Base-by-base conservation (phyloP, 2,888 invertebrate species). In the Hyppa rectilinea region DNA sequence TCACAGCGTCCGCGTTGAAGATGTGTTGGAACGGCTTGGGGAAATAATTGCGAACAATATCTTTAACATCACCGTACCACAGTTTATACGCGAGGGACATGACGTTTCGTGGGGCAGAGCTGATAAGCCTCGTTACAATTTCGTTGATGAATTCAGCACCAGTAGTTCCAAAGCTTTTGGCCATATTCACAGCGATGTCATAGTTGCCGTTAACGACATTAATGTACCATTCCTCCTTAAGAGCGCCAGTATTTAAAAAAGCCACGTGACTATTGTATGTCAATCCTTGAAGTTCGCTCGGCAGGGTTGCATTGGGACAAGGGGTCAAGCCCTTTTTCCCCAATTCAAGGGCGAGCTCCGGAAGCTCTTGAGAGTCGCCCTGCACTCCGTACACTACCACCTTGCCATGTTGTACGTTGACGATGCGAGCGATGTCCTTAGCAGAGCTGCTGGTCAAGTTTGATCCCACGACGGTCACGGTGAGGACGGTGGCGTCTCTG, bases 341-440 rank as follows among this genome's bases (percentile, higher is more conserved):
- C 10, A 90, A 70, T 50, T 82, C 83, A 2, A 23, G 53, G 26
- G 80, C 73, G 3, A 90, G 82, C 45, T 80, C 81, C 59, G 62
- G 74, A 0, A 88, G 72, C 36, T 87, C 84, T 12, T 66, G 58
- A 5, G 84, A 77, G 17, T 80, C 71, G 0, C 66, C 60, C 7
- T 70, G 38, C 47, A 86, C 83, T 9, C 88, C 89, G 31, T 77
- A 90, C 0, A 86, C 79, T 2, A 90, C 67, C 1, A 90, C 87
- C 67, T 67, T 83, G 5, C 90, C 90, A 0, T 53, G 45, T n/a
- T n/a, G n/a, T n/a, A n/a, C n/a, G 50, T 86, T 85, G 0, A 90
- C 78, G 52, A 90, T 89, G 38, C 90, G 81, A 10, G 83, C 87
- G 29, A 90, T 87, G 56, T 90, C 90, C 59, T 69, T 26, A 29